phyloP scores from a whole-genome alignment of 2,113 vertebrate genomes.

The Epinephelus fuscoguttatus region DNA sequence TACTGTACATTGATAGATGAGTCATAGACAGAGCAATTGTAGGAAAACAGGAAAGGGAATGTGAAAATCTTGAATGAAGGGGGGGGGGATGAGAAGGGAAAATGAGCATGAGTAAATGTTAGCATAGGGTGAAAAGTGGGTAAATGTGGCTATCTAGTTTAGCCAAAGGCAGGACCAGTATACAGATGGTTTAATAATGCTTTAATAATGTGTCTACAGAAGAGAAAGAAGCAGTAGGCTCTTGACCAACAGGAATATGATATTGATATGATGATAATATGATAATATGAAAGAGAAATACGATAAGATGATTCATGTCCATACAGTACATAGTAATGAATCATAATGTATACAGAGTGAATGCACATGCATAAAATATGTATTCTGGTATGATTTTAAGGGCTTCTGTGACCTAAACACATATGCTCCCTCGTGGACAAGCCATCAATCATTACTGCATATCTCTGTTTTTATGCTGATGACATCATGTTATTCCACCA shows the following conservation, averaged over 20 bases:
- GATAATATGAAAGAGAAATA: too few relatives aligned
- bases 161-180: not conserved
- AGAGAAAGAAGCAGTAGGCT: not conserved
- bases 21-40: not conserved
- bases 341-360: not conserved
- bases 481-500: not conserved
- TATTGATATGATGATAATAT: too few relatives aligned
- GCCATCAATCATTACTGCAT: not conserved
- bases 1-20: not conserved
- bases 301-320: not conserved
- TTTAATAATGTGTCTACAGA: not conserved
- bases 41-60: not conserved
- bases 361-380: not conserved
- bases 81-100: too few relatives aligned
- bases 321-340: not conserved
- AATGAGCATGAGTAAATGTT: not conserved
- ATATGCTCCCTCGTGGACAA: not conserved
- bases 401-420: not conserved
- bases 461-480: not conserved
- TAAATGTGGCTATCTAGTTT: not conserved
- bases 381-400: not conserved
- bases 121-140: not conserved
- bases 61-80: not conserved
- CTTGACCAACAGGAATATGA: not conserved
- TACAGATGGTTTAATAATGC: conserved; percentile 10